A percentile compares a stretch with the other conserved stretches of the same genome.
Conservation (phyloP, 2,797 vertebrate species). For the Eremophila alpestris region DNA sequence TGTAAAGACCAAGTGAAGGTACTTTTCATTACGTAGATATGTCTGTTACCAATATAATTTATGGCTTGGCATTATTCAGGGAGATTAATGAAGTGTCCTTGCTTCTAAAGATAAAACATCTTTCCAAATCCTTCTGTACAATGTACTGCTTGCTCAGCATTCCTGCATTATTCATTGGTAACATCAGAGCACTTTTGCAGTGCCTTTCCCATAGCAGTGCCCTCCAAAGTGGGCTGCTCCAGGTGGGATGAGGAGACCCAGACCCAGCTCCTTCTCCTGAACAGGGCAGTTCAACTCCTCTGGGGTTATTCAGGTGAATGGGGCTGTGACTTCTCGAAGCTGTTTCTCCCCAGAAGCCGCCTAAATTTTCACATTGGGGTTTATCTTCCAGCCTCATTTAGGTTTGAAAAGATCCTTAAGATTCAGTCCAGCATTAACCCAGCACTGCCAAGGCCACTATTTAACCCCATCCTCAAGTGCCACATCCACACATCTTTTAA, state of each 20-base stretch:
- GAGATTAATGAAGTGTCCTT: constrained; percentile 24
- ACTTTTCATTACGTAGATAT: constrained; percentile 24
- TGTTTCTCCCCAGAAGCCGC: neutral
- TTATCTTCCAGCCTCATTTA: neutral
- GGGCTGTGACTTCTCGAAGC: neutral
- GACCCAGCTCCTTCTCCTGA: neutral
- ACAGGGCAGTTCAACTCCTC: neutral
- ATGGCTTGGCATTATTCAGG: constrained; percentile 8
- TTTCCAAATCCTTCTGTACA: neutral
- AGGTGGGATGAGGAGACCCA: neutral
- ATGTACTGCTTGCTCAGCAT: neutral
- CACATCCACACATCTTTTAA: neutral
- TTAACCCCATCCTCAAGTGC: neutral
- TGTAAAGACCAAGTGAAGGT: neutral
- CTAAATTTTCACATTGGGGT: neutral
- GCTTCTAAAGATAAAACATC: constrained; percentile 40
- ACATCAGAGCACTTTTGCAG: neutral
- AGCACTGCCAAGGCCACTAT: neutral
- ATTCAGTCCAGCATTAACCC: neutral
- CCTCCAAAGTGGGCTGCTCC: neutral
- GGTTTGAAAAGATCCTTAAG: neutral
- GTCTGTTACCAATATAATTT: neutral
- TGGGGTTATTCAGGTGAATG: neutral
- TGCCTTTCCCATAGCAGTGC: neutral
- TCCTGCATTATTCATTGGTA: neutral